Conservation (phyloP, 2,888 invertebrate species). For the Drosophila hamatofila region DNA sequence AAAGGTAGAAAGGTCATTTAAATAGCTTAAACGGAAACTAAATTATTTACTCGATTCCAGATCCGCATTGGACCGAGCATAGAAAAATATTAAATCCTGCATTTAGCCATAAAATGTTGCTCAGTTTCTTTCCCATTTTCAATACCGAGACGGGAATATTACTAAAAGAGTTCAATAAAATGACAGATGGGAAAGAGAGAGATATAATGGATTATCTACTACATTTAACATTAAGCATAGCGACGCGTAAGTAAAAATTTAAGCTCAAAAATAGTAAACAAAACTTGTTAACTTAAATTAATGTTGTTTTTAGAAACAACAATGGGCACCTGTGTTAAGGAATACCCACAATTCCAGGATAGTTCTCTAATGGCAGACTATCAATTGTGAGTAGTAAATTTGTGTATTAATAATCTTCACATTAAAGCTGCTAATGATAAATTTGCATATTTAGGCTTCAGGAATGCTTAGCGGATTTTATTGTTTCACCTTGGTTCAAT, state of each 20-base stretch:
- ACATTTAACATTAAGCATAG: conserved; percentile 60
- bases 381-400: background rate
- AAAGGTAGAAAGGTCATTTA: conserved; percentile 36
- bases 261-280: too few relatives aligned
- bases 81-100: conserved; percentile 77
- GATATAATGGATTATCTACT: conserved; percentile 45
- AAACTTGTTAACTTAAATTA: too few relatives aligned
- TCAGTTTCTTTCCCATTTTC: conserved; percentile 76
- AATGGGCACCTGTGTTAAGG: conserved; percentile 36
- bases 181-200: conserved; percentile 47
- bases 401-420: background rate
- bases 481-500: conserved; percentile 11
- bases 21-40: conserved; percentile 9
- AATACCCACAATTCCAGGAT: conserved; percentile 25
- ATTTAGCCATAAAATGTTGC: conserved; percentile 71
- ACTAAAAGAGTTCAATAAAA: conserved; percentile 44
- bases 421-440: background rate
- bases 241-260: conserved; percentile 73
- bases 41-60: conserved; percentile 13
- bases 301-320: too few relatives aligned
- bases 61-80: conserved; percentile 69
- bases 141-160: conserved; percentile 66
- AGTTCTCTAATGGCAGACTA: conserved; percentile 14
- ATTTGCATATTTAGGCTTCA: background rate
- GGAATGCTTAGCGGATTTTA: conserved; percentile 1